Evolutionary conservation across 2,113 vertebrate genomes (phyloP), one percentile per base, ranked within the genome.

Genomic region (Trematomus loennbergii): DNA sequence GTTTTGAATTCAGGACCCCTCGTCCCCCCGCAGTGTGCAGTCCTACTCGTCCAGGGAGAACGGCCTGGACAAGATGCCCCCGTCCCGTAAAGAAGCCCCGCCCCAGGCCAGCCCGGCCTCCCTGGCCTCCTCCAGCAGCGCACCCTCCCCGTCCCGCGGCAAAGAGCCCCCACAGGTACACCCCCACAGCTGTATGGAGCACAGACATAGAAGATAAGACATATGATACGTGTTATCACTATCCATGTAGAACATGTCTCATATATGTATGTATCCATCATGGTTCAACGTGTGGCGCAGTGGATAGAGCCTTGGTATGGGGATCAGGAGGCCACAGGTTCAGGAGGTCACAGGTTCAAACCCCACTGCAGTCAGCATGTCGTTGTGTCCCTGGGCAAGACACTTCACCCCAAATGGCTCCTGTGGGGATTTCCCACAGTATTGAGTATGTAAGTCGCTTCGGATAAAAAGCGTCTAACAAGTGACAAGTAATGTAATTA

Each of bases 1-100:
- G n/a, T 75, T 78, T 64, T 29, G 0, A 43, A 7, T 66, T 40
- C 92, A 97, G 97, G 97, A 97, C 80, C 97, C 97, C 0, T 96
- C 97, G 2, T 98, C 97, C 50, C 97, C 97, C 0, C 96, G 94
- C 90, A 98, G 97, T 0, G 96, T 97, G 75, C 96, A 97, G 86
- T 97, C 97, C 12, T 97, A 97, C 91, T 97, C 97, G 0, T 97
- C 97, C 33, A n/a, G 96, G 78, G 97, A 98, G 89, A 98, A 98
- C 0, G 97, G 96, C 18, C 84, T 96, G 72, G 97, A 97, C 86
- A 97, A 97, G 91, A 92, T 95, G 7, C 92, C 95, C 0, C 86
- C 94, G 0, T 91, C 96, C 69, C 96, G 95, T 36, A 95, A 97
- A 83, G 97, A 98, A n/a, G 94, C 95, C 4, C 86, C 94, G 0